Evolutionary conservation across 1,140 invertebrate genomes (phyloP).

Genomic region (Musca domestica): DNA sequence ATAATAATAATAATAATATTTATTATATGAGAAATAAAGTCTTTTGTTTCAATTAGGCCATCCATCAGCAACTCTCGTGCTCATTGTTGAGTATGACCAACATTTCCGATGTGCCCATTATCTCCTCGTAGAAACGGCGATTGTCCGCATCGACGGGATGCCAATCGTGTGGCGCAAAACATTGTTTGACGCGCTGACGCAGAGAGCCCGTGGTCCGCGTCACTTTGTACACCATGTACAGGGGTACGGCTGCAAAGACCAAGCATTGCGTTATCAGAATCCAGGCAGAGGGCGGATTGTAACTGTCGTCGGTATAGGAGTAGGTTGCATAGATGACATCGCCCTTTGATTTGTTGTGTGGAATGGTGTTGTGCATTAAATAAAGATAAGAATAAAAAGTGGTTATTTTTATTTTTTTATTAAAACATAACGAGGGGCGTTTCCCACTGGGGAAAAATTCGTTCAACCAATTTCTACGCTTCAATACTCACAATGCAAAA

Average conservation of each 20-base stretch:
- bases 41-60: not conserved
- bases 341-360: not conserved
- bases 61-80: constrained; percentile 10
- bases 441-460: not conserved
- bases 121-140: constrained; percentile 46
- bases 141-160: constrained; percentile 50
- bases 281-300: constrained; percentile 25
- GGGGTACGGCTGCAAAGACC: constrained; percentile 34
- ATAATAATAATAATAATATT: not conserved
- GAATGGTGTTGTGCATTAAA: not conserved
- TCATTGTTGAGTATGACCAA: constrained; percentile 32
- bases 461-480: not conserved
- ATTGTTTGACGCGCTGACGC: constrained; percentile 39
- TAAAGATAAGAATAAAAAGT: not conserved
- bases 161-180: constrained; percentile 48
- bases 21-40: no score
- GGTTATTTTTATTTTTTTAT: not conserved
- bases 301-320: not conserved
- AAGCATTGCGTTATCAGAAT: constrained; percentile 39
- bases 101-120: constrained; percentile 51
- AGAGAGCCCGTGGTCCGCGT: constrained; percentile 38
- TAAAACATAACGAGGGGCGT: not conserved
- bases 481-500: constrained; percentile 34
- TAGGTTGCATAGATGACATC: not conserved
- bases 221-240: constrained; percentile 43